These are phyloP conservation scores for Actinia equina DNA, from an alignment of 64 coral and sea anemone genomes.

Conservation along the genomic window DNA sequence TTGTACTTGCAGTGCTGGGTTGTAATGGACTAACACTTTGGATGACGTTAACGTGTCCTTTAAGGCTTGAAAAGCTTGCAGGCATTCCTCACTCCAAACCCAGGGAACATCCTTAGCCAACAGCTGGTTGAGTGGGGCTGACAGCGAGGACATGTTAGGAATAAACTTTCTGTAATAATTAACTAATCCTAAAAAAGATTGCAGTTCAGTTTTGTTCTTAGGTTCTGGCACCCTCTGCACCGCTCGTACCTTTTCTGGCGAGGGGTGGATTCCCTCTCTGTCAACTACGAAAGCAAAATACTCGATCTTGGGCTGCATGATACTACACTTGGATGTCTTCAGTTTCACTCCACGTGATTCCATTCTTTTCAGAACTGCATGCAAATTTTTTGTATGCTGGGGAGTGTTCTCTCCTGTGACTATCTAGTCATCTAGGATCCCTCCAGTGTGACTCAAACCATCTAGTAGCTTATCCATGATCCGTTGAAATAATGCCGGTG, in stretches of 20 bases:
- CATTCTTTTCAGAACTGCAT: slow-evolving; percentile 5
- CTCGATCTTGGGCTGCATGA: slow-evolving; percentile 30
- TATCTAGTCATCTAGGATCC: no score
- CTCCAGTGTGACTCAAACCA: no score
- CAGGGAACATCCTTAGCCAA: slow-evolving; percentile 17
- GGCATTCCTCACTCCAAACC: slow-evolving; percentile 30
- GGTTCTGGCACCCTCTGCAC: slow-evolving; percentile 21
- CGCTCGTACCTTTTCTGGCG: slow-evolving; percentile 4
- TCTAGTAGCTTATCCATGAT: slow-evolving; percentile 22
- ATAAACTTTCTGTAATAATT: slow-evolving; percentile 52
- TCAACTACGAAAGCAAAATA: slow-evolving; percentile 19
- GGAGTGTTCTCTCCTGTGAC: no score
- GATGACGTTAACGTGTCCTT: not conserved
- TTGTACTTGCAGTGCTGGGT: not conserved
- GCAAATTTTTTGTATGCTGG: no score
- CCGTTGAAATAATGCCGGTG: slow-evolving; percentile 41
- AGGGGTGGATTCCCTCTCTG: slow-evolving; percentile 12
- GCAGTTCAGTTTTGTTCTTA: slow-evolving; percentile 4
- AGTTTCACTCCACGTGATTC: slow-evolving; percentile 26
- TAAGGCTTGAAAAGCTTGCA: slow-evolving; percentile 5
- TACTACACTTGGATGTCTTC: slow-evolving; percentile 34
- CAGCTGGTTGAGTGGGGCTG: slow-evolving; percentile 10
- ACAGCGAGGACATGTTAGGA: slow-evolving; percentile 14
- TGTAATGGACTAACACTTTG: slow-evolving; percentile 23
- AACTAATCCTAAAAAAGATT: slow-evolving; percentile 22